These are phyloP conservation scores for Melanotaenia pygmaea DNA, from an alignment of 2,797 vertebrate species.

Conservation along the genomic window DNA sequence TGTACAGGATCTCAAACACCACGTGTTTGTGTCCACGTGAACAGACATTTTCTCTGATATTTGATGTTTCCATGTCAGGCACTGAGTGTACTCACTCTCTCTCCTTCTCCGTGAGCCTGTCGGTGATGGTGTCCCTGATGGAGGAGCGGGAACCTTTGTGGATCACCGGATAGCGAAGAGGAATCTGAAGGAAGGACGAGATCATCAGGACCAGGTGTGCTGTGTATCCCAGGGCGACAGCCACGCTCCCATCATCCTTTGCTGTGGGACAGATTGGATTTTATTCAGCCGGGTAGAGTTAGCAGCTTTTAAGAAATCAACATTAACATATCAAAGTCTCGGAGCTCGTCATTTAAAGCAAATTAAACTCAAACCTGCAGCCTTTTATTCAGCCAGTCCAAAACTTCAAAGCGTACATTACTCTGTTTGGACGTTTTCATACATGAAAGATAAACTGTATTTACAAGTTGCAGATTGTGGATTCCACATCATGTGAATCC, in stretches of 20 bases:
- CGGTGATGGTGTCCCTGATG: slow-evolving; percentile 98
- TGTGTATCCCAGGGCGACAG: slow-evolving; percentile 96
- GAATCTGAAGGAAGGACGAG: slow-evolving; percentile 97
- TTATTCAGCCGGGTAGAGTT: slow-evolving; percentile 14
- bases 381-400: slow-evolving; percentile 22
- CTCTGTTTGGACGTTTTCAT: slow-evolving; percentile 36
- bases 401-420: slow-evolving; percentile 36
- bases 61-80: background rate
- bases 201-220: slow-evolving; percentile 98
- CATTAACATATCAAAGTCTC: slow-evolving; percentile 26
- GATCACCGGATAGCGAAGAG: slow-evolving; percentile 95
- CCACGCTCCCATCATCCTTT: slow-evolving; percentile 96
- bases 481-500: slow-evolving; percentile 50
- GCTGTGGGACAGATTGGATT: slow-evolving; percentile 79
- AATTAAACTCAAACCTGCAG: slow-evolving; percentile 30
- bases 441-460: slow-evolving; percentile 39
- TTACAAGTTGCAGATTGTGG: slow-evolving; percentile 29
- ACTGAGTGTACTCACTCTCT: slow-evolving; percentile 90
- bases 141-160: slow-evolving; percentile 96
- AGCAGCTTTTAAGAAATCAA: background rate
- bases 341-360: background rate
- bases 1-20: too few relatives aligned
- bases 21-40: background rate
- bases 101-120: slow-evolving; percentile 96
- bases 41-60: background rate